These are phyloP conservation scores for Pomatorhinus ruficollis DNA, from an alignment of 2,113 vertebrate species.

Conservation along the genomic window DNA sequence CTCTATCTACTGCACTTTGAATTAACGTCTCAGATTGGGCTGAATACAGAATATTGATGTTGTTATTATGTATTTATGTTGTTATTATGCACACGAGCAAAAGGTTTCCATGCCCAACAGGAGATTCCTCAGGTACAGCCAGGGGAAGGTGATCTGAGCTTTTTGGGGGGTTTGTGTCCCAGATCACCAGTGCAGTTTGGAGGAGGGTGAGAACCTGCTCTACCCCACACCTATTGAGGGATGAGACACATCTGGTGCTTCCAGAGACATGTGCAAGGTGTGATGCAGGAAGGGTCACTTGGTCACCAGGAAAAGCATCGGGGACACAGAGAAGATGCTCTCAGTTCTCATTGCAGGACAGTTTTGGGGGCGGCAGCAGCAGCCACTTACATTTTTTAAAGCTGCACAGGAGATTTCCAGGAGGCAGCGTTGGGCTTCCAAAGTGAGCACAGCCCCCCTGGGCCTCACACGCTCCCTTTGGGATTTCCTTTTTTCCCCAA, in stretches of 20 bases:
- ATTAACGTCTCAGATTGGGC: fast-evolving
- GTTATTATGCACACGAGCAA: not conserved
- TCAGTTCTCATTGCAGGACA: not conserved
- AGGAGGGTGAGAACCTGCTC: not conserved
- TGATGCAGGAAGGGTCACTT: not conserved
- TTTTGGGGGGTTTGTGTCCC: not conserved
- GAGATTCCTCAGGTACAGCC: not conserved
- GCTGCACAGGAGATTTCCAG: not conserved
- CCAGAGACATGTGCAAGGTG: not conserved
- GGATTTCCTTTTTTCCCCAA: not conserved
- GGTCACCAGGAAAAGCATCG: not conserved
- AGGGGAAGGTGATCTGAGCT: not conserved
- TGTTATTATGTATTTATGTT: not conserved
- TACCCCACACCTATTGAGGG: fast-evolving
- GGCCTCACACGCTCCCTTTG: not conserved
- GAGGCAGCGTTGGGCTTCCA: not conserved
- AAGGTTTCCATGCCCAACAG: not conserved
- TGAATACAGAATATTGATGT: not conserved
- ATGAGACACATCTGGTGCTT: not conserved
- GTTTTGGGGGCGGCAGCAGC: not conserved
- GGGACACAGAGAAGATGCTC: not conserved
- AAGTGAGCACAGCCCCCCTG: not conserved
- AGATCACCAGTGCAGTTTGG: not conserved
- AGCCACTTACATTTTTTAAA: not conserved
- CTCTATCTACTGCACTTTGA: not conserved